Percentiles rank a stretch among this genome's conserved stretches.
Evolutionary conservation across 2,113 vertebrate genomes (phyloP).

Genomic region (Brachyhypopomus occidentalis): DNA sequence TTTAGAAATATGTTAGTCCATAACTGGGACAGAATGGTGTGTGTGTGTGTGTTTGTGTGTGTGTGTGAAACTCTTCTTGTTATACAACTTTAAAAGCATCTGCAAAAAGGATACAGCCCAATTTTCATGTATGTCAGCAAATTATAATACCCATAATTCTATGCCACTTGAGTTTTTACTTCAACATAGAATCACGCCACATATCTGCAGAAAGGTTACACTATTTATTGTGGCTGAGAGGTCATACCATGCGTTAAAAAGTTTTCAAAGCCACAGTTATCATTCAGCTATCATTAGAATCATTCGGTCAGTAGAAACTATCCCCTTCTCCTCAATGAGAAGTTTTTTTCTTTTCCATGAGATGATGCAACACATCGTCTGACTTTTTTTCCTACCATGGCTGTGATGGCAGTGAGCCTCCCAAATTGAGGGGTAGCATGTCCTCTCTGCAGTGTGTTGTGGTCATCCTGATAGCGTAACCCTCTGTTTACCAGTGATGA

Average conservation of each 20-base stretch:
- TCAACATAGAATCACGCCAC: background rate
- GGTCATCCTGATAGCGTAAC: conserved; percentile 33
- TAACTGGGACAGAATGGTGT: no score
- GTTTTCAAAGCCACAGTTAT: background rate
- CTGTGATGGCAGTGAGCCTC: conserved; percentile 23
- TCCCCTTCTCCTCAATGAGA: background rate
- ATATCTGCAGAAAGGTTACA: background rate
- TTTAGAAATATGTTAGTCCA: no score
- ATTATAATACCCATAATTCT: background rate
- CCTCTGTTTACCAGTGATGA: conserved; percentile 14
- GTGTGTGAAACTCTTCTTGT: background rate
- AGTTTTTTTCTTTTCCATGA: conserved; percentile 21
- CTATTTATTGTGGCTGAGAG: background rate
- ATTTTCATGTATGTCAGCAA: background rate
- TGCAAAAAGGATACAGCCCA: background rate
- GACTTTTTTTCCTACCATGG: conserved; percentile 20
- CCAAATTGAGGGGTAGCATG: conserved; percentile 31
- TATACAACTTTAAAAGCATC: background rate
- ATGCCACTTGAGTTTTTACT: background rate
- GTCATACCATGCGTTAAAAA: background rate
- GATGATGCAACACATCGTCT: conserved; percentile 37
- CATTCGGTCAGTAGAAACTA: background rate
- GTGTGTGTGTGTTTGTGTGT: background rate
- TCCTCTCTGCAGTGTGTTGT: conserved; percentile 11
- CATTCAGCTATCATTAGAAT: background rate